A percentile compares a stretch with the other conserved stretches of the same genome.
phyloP scores from a whole-genome alignment of 2,888 invertebrate species.

The Apoderus coryli region DNA sequence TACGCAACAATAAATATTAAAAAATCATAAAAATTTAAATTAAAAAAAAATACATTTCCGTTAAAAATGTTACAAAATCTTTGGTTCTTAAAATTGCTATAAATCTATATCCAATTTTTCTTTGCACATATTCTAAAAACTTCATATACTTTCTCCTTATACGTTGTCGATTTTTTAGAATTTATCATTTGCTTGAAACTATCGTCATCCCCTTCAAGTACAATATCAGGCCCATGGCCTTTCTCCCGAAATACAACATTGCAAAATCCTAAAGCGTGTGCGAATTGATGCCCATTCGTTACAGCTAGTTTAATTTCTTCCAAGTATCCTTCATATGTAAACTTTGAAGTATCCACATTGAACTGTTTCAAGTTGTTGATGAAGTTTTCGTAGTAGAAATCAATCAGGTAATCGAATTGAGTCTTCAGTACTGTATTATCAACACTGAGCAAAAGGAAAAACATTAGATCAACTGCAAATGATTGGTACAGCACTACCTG shows the following conservation, averaged over 20 bases:
- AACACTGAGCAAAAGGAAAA: constrained; percentile 12
- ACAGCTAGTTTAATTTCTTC: constrained; percentile 9
- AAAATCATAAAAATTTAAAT: too few relatives aligned
- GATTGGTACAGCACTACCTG: constrained; percentile 9
- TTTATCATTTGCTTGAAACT: too few relatives aligned
- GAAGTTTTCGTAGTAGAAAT: constrained; percentile 12
- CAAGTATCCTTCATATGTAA: constrained; percentile 8
- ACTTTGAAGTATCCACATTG: constrained; percentile 9
- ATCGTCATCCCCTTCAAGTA: too few relatives aligned
- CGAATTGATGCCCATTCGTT: constrained; percentile 7
- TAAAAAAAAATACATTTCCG: too few relatives aligned
- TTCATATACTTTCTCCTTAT: too few relatives aligned
- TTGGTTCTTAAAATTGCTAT: too few relatives aligned
- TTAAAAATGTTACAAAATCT: too few relatives aligned
- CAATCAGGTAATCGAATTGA: constrained; percentile 10
- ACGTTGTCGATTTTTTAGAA: too few relatives aligned
- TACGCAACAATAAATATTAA: too few relatives aligned
- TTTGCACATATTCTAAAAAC: too few relatives aligned
- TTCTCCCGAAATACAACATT: constrained; percentile 8
- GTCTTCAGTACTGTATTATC: constrained; percentile 5
- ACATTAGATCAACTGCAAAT: constrained; percentile 10
- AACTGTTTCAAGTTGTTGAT: constrained; percentile 10
- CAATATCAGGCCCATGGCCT: too few relatives aligned
- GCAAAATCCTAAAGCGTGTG: constrained; percentile 6
- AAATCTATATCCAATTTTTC: too few relatives aligned